Base-by-base conservation (phyloP, 2,888 invertebrate genomes). In the Mesorhabditis belari region DNA sequence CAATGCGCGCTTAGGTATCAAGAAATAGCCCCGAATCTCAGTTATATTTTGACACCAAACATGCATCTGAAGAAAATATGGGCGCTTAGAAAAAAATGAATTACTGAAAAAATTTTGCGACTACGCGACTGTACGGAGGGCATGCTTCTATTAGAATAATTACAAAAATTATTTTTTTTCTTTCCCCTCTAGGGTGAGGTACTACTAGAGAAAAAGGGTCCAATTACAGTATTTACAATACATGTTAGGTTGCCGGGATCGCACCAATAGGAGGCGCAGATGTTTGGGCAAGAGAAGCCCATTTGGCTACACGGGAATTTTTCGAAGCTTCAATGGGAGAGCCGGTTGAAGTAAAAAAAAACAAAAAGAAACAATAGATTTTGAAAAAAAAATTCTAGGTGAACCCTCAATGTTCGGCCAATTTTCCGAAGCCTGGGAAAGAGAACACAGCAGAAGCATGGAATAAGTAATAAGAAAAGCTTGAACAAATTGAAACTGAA, bases 221-320 rank as follows among this genome's bases (percentile, higher is more conserved):
- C n/a, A n/a, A 44, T 44, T 44, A 44, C 12, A 44, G n/a, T n/a
- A 44, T 12, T 4, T 21, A 44, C 50, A 27, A 21, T 3, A 6
- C 3, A 57, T 24, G 64, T 23, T 50, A 68, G 68, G 50, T 74
- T n/a, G 59, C 65, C n/a, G 74, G 72, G 5, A 65, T 74, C 12
- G 58, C 62, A 21, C 74, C 74, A 17, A 44, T 66, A 17, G 65
- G 62, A 6, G 72, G 70, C 3, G 63, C 61, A 19, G 74, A 72
- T 44, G 70, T 74, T 5, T 74, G 74, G 74, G 67, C 67, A 51
- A 61, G 71, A 12, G 72, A 72, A 28, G 65, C 73, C 0, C 73
- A 72, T 58, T 65, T 68, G 57, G 71, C 71, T 12, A 68, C 71
- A 23, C 53, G 71, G 19, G 71, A 70, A 55, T 73, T 71, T 60